Evolutionary conservation across 2,113 vertebrate species (phyloP).

Genomic region (Laterallus jamaicensis): DNA sequence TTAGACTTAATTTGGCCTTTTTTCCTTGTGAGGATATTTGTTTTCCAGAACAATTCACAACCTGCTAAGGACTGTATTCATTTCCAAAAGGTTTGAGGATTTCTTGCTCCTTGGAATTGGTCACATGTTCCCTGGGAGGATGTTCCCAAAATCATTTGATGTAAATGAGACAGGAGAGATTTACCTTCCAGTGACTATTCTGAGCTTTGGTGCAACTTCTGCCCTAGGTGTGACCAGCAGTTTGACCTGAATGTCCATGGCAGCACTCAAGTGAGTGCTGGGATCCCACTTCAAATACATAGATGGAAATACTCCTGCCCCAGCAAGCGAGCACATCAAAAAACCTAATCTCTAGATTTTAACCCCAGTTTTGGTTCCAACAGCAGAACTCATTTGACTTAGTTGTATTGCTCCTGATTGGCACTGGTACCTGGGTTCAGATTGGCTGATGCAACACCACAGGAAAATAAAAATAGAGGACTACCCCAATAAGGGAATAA

Average conservation of each 20-base stretch:
- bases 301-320: neutral
- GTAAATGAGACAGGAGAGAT: neutral
- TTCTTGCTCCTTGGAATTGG: neutral
- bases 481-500: neutral
- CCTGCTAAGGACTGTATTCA: neutral
- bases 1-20: neutral
- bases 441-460: neutral
- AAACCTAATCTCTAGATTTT: neutral
- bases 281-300: neutral
- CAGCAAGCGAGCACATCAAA: neutral
- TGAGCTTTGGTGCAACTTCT: neutral
- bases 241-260: neutral
- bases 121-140: neutral
- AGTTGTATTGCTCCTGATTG: neutral
- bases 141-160: neutral
- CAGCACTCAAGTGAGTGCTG: neutral
- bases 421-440: neutral
- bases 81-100: neutral
- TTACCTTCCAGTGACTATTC: neutral
- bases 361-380: neutral
- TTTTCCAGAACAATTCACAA: neutral
- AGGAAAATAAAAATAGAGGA: neutral
- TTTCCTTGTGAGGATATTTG: neutral
- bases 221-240: neutral
- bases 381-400: neutral